Percentiles rank a stretch among this genome's conserved stretches.
Evolutionary conservation across 2,797 vertebrate genomes (phyloP).

Genomic region (Fratercula arctica): DNA sequence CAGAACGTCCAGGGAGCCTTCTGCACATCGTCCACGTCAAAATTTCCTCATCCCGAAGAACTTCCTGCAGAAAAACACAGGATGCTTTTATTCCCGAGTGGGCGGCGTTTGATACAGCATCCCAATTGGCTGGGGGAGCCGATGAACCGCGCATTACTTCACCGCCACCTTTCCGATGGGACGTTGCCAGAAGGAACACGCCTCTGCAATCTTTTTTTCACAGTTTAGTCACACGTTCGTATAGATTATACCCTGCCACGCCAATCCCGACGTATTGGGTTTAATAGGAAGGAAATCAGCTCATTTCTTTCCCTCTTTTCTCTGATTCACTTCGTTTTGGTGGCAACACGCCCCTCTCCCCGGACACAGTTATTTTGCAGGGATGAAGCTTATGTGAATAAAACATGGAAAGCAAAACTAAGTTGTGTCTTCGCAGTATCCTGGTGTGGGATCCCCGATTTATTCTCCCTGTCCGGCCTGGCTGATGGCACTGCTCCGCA

Average conservation of each 20-base stretch:
- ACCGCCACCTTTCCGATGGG: background rate
- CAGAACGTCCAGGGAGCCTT: background rate
- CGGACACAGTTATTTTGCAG: background rate
- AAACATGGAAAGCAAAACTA: background rate
- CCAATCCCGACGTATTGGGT: background rate
- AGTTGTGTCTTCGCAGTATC: fast-evolving
- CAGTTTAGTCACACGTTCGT: background rate
- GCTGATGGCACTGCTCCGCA: background rate
- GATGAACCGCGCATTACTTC: background rate
- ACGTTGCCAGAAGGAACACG: background rate
- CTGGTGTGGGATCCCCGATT: background rate
- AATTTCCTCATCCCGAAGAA: background rate
- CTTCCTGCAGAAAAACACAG: background rate
- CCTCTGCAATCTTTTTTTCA: background rate
- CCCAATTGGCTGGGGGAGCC: background rate
- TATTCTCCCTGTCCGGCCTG: background rate
- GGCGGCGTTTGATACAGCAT: conserved; percentile 31
- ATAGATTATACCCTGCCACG: background rate
- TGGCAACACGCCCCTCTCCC: background rate
- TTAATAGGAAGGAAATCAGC: background rate
- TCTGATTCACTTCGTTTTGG: background rate
- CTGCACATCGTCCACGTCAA: background rate
- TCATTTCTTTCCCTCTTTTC: background rate
- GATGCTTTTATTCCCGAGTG: background rate
- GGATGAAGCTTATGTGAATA: background rate